phyloP scores from a whole-genome alignment of 2,113 vertebrate genomes.

The Sebastes schlegelii region DNA sequence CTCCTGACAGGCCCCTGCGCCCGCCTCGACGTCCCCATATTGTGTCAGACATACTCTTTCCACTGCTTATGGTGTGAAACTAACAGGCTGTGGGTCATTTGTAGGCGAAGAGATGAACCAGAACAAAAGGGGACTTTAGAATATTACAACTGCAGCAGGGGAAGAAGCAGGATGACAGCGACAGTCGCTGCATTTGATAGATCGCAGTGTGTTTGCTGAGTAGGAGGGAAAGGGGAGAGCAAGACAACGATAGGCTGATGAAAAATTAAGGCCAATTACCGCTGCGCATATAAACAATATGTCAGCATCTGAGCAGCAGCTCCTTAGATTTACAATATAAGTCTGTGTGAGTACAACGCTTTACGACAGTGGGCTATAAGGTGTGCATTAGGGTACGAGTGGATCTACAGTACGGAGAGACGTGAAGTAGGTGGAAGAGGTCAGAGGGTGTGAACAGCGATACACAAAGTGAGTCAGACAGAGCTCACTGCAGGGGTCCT shows the following conservation, averaged over 20 bases:
- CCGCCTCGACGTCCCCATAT: constrained; percentile 1
- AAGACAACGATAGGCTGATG: constrained; percentile 29
- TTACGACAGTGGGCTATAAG: constrained; percentile 26
- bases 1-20: constrained; percentile 15
- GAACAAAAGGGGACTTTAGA: constrained; percentile 25
- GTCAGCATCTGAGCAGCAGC: constrained; percentile 35
- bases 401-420: constrained; percentile 36
- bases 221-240: constrained; percentile 15
- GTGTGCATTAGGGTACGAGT: constrained; percentile 8
- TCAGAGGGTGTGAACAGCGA: constrained; percentile 65
- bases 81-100: constrained; percentile 36
- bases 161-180: constrained; percentile 22
- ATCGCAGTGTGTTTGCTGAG: constrained; percentile 40
- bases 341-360: constrained; percentile 4
- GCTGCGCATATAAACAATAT: constrained; percentile 29
- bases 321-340: constrained; percentile 19
- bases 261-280: constrained; percentile 61
- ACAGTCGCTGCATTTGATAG: constrained; percentile 42
- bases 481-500: constrained; percentile 76
- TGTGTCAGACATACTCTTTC: constrained; percentile 40
- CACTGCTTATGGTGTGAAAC: constrained; percentile 30
- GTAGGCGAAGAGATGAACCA: constrained; percentile 26
- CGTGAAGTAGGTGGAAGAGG: constrained; percentile 57
- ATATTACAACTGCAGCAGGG: constrained; percentile 19
- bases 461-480: constrained; percentile 82